phyloP scores from a whole-genome alignment of 2,113 vertebrate genomes.

The Eublepharis macularius region DNA sequence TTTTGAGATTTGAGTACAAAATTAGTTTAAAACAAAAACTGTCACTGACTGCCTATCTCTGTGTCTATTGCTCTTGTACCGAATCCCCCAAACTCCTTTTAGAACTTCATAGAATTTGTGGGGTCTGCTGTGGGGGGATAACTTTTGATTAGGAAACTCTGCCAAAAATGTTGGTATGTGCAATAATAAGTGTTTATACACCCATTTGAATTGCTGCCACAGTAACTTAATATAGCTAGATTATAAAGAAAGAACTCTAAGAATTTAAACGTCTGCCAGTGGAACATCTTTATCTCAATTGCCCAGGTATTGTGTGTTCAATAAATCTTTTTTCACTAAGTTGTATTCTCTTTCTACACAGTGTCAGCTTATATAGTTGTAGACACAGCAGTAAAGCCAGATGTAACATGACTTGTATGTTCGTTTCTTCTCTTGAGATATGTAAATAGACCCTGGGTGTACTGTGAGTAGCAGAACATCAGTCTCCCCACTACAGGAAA shows the following conservation, averaged over 20 bases:
- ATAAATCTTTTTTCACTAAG: conserved; percentile 18
- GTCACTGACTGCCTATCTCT: neutral
- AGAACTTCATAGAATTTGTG: neutral
- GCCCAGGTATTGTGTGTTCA: neutral
- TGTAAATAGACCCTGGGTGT: conserved; percentile 54
- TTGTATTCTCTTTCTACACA: neutral
- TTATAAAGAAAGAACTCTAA: neutral
- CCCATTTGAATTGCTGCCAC: neutral
- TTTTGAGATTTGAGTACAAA: neutral
- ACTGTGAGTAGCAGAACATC: conserved; percentile 56
- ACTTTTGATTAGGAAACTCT: neutral
- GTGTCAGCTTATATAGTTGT: conserved; percentile 13
- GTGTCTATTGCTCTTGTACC: neutral
- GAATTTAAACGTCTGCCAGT: neutral
- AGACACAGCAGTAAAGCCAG: neutral
- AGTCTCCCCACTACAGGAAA: conserved; percentile 74
- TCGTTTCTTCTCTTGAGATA: conserved; percentile 40
- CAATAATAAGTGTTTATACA: too few relatives aligned
- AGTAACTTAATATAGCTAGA: neutral
- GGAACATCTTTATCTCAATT: conserved; percentile 33
- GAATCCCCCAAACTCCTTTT: neutral
- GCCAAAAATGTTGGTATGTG: neutral
- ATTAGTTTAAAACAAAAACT: neutral
- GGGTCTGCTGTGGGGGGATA: neutral
- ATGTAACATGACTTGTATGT: conserved; percentile 18